Evolutionary conservation across 2,888 invertebrate species (phyloP), one percentile per base, ranked within the genome.

Genomic region (Gari tellinella): DNA sequence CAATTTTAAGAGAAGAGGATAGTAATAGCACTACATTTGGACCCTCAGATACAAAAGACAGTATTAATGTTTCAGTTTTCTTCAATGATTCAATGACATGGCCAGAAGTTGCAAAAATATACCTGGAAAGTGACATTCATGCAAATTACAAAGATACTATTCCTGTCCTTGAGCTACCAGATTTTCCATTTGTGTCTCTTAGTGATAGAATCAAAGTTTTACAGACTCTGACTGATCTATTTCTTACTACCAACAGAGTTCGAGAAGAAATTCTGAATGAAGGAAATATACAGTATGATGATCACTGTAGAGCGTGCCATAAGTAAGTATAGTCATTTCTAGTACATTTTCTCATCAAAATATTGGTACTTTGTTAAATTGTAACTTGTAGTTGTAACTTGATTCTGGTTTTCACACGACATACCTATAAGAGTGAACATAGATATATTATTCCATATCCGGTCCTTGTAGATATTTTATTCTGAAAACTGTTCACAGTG

Each of bases 31-130:
- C 90, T 37, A 96, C 97, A 92, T 99, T 98, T 93, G 98, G 98
- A 51, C 98, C 99, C 10, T 93, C 97, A 72, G 99, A 99, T 93
- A 96, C 97, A 90, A 99, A 99, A 93, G 99, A 99, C 93, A 97
- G 98, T 92, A 95, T 99, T 26, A 99, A 99, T 92, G 96, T 99
- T 78, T 95, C 96, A 83, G 93, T 99, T 63, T 98, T 96, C 93
- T 95, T 98, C 88, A 95, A 98, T 87, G 99, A 99, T 93, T 94
- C 96, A 62, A 95, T 99, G 93, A 98, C 99, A 56, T 99, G 99
- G 97, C 97, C 98, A 46, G 99, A 99, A 93, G 95, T 97, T 55
- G 93, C 98, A 77, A 94, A 97, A 80, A 94, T 95, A 55, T 99
- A 97, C 93, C 95, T 99, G 25, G 97, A 98, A 92, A 97, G 97